Conservation (phyloP, 2,797 vertebrate genomes). For the Rhinoraja longicauda region DNA sequence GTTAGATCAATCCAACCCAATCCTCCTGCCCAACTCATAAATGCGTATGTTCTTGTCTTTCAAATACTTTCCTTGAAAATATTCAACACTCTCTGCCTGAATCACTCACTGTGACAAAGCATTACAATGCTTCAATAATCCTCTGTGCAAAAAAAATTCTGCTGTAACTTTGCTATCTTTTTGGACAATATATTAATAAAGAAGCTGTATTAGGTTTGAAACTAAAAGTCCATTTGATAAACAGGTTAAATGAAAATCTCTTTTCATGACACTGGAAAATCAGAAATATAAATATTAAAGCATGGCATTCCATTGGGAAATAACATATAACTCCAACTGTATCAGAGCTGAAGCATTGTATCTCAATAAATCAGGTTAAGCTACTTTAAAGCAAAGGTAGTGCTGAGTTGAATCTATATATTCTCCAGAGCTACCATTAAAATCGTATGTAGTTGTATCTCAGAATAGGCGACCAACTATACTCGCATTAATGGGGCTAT, state of each 20-base stretch:
- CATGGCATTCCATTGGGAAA: neutral
- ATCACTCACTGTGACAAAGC: neutral
- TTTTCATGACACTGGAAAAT: neutral
- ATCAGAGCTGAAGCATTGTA: neutral
- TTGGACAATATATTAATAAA: neutral
- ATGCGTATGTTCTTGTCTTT: neutral
- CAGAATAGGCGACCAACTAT: too few relatives aligned
- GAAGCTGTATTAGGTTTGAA: neutral
- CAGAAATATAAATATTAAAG: neutral
- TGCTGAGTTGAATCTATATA: too few relatives aligned
- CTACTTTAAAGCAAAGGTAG: neutral
- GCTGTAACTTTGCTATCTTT: neutral
- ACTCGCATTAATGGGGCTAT: too few relatives aligned
- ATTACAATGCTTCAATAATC: neutral
- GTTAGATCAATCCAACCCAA: neutral
- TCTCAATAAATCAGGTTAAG: neutral
- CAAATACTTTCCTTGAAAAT: constrained; percentile 5
- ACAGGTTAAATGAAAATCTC: neutral
- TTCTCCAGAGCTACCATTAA: too few relatives aligned
- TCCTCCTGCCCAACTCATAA: constrained; percentile 12
- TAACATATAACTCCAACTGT: too few relatives aligned
- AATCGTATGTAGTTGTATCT: too few relatives aligned
- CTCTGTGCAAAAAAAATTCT: neutral
- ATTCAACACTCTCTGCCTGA: constrained; percentile 16
- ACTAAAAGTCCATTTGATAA: neutral